Evolutionary conservation across 2,113 vertebrate genomes (phyloP).

Genomic region (Cephalopholis sonnerati): DNA sequence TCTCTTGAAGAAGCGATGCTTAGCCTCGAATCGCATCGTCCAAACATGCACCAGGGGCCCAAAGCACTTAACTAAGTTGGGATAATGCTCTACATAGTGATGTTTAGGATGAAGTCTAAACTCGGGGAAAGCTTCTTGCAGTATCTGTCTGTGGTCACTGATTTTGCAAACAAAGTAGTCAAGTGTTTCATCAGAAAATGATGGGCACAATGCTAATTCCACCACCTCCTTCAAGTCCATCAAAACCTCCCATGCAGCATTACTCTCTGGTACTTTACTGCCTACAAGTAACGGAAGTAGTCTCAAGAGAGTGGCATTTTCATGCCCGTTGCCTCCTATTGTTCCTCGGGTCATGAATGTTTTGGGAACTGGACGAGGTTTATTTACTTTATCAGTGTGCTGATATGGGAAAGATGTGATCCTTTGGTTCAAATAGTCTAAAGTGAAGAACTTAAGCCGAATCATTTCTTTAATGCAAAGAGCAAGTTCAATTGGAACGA

Average conservation of each 20-base stretch:
- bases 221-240: conserved; percentile 17
- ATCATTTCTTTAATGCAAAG: conserved; percentile 22
- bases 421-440: conserved; percentile 5
- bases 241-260: neutral
- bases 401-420: conserved; percentile 20
- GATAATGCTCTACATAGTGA: conserved; percentile 21
- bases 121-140: neutral
- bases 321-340: conserved; percentile 10
- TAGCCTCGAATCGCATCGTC: no score
- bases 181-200: neutral
- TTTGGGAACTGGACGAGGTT: neutral
- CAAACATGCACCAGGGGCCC: no score
- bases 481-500: neutral
- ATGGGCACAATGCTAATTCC: conserved; percentile 1
- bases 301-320: conserved; percentile 2
- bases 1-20: neutral
- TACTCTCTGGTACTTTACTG: conserved; percentile 8
- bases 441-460: neutral
- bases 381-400: conserved; percentile 13
- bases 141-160: neutral
- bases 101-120: conserved; percentile 11
- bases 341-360: neutral
- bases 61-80: neutral
- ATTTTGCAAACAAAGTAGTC: conserved; percentile 11
- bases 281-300: neutral